Conservation (phyloP, 2,113 vertebrate genomes). For the Gymnocephalus cernua region DNA sequence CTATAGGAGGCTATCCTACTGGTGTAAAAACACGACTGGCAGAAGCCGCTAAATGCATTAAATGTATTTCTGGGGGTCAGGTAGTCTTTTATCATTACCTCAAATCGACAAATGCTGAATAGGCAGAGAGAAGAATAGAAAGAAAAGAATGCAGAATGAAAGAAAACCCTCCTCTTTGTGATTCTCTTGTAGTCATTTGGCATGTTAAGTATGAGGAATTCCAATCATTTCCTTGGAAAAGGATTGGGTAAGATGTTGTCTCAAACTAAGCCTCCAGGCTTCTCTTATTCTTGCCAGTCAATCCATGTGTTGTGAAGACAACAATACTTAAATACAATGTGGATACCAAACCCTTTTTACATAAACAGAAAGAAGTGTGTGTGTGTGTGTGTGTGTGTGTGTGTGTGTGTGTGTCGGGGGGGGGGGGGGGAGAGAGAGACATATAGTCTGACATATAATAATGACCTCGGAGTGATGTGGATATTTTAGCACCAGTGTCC, state of each 20-base stretch:
- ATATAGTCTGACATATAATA: conserved; percentile 29
- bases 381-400: too few relatives aligned
- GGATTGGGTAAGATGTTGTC: conserved; percentile 57
- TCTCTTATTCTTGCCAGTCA: conserved; percentile 44
- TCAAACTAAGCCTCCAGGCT: conserved; percentile 61
- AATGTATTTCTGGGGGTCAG: conserved; percentile 5
- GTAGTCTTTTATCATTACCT: background rate
- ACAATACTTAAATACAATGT: conserved; percentile 38
- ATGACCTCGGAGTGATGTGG: conserved; percentile 13
- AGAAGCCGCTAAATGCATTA: conserved; percentile 26
- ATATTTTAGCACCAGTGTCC: conserved; percentile 39
- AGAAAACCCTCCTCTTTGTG: conserved; percentile 46
- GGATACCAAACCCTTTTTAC: conserved; percentile 29
- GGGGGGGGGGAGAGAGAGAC: too few relatives aligned
- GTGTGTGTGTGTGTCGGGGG: too few relatives aligned
- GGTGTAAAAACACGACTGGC: conserved; percentile 44
- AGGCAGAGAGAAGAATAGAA: conserved; percentile 16
- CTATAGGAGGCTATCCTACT: conserved; percentile 37
- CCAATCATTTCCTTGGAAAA: conserved; percentile 74
- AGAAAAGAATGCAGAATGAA: conserved; percentile 27
- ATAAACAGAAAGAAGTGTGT: conserved; percentile 29
- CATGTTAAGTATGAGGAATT: conserved; percentile 77
- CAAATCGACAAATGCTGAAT: conserved; percentile 10
- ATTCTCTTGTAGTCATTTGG: conserved; percentile 68
- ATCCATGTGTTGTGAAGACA: conserved; percentile 48